phyloP scores from a whole-genome alignment of 2,797 vertebrate species.

The Pseudopleuronectes americanus region DNA sequence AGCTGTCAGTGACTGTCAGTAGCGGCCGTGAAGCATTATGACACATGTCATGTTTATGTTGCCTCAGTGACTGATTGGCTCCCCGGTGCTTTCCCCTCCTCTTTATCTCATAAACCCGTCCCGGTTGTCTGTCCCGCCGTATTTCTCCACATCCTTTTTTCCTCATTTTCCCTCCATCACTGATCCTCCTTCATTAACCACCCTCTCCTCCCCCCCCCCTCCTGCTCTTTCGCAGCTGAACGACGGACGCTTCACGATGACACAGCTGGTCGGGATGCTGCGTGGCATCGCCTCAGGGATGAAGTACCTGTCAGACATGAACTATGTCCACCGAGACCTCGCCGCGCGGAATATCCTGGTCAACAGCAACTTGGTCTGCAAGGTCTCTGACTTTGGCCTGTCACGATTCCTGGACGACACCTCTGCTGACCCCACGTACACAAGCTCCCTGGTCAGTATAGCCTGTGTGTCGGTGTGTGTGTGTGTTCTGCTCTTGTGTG shows the following conservation, averaged over 20 bases:
- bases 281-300: conserved; percentile 96
- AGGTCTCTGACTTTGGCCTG: conserved; percentile 97
- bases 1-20: conserved; percentile 65
- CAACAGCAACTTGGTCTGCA: conserved; percentile 99
- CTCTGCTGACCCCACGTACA: conserved; percentile 95
- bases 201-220: neutral
- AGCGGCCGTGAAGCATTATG: conserved; percentile 57
- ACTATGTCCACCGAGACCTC: conserved; percentile 97
- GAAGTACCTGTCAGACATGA: conserved; percentile 99
- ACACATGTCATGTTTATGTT: conserved; percentile 73
- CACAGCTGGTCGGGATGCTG: conserved; percentile 97
- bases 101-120: conserved; percentile 26
- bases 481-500: conserved; percentile 9
- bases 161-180: conserved; percentile 10
- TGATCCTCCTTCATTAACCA: conserved; percentile 20
- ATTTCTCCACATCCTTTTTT: conserved; percentile 16
- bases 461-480: neutral
- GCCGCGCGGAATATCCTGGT: conserved; percentile 98
- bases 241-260: conserved; percentile 97
- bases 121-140: conserved; percentile 6
- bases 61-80: conserved; percentile 57
- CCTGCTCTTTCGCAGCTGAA: conserved; percentile 85
- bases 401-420: conserved; percentile 97
- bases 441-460: conserved; percentile 93
- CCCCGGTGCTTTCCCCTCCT: conserved; percentile 19